Conservation (phyloP, 2,113 vertebrate genomes). For the Empidonax alnorum region DNA sequence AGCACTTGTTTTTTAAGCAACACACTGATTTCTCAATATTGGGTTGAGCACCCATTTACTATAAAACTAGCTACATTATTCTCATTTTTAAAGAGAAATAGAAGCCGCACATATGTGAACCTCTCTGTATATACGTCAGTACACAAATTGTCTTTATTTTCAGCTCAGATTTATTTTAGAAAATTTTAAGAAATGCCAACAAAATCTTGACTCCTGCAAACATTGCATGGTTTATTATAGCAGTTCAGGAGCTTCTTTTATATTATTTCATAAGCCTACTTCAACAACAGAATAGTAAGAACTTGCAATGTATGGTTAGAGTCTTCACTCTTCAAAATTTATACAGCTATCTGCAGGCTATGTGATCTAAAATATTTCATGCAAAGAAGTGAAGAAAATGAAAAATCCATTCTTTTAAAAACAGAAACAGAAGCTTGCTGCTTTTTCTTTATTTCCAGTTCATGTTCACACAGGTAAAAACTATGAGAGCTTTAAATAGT, state of each 20-base stretch:
- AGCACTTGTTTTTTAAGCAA: constrained; percentile 29
- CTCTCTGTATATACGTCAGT: not conserved
- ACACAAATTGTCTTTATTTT: not conserved
- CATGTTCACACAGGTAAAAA: not conserved
- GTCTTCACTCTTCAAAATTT: constrained; percentile 32
- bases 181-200: not conserved
- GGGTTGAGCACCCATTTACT: not conserved
- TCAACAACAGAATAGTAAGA: not conserved
- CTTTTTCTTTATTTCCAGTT: not conserved
- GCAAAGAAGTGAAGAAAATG: constrained; percentile 23
- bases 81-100: not conserved
- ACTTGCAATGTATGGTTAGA: not conserved
- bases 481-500: not conserved
- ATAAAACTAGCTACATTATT: not conserved
- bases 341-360: constrained; percentile 36
- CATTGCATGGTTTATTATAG: not conserved
- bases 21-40: not conserved
- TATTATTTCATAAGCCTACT: not conserved
- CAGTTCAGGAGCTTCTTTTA: not conserved
- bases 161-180: not conserved
- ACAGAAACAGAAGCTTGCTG: not conserved
- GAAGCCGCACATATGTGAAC: not conserved
- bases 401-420: not conserved
- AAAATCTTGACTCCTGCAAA: not conserved
- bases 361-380: constrained; percentile 28